Evolutionary conservation across 2,888 invertebrate genomes (phyloP).

Genomic region (Hydrotaea cyrtoneurina): DNA sequence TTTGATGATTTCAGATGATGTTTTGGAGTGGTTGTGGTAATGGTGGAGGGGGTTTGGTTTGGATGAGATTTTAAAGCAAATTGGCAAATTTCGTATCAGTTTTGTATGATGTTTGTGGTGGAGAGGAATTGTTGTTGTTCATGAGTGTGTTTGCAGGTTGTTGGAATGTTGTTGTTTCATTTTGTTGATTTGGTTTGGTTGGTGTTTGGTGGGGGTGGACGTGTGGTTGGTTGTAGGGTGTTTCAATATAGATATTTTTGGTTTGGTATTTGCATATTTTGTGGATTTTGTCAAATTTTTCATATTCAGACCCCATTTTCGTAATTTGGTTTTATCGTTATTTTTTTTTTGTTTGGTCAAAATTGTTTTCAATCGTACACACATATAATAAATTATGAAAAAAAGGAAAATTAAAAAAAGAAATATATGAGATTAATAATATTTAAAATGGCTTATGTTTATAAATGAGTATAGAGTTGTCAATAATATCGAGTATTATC

Average conservation of each 20-base stretch:
- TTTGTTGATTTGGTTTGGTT: conserved; percentile 38
- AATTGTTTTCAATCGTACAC: conserved; percentile 74
- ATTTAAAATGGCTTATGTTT: conserved; percentile 67
- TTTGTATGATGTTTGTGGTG: conserved; percentile 16
- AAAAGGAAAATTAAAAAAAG: conserved; percentile 79
- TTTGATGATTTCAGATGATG: conserved; percentile 49
- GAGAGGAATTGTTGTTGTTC: neutral
- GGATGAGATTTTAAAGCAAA: neutral
- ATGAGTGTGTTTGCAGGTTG: conserved; percentile 18
- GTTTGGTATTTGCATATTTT: conserved; percentile 53
- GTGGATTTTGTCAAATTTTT: conserved; percentile 67
- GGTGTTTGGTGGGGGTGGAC: conserved; percentile 36
- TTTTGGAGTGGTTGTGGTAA: conserved; percentile 3
- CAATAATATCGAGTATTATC: conserved; percentile 42
- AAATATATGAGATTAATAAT: conserved; percentile 78
- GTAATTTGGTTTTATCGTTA: conserved; percentile 76
- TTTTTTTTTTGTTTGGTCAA: conserved; percentile 24
- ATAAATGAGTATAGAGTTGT: conserved; percentile 50
- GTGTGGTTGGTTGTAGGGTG: conserved; percentile 42
- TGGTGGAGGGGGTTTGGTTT: neutral
- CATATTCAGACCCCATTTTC: conserved; percentile 77
- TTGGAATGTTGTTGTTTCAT: conserved; percentile 30
- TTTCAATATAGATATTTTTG: conserved; percentile 51
- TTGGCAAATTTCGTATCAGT: conserved; percentile 26
- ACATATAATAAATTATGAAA: conserved; percentile 79